Evolutionary conservation across 2,797 vertebrate species (phyloP), one percentile per base, ranked within the genome.

Genomic region (Thalassophryne amazonica): DNA sequence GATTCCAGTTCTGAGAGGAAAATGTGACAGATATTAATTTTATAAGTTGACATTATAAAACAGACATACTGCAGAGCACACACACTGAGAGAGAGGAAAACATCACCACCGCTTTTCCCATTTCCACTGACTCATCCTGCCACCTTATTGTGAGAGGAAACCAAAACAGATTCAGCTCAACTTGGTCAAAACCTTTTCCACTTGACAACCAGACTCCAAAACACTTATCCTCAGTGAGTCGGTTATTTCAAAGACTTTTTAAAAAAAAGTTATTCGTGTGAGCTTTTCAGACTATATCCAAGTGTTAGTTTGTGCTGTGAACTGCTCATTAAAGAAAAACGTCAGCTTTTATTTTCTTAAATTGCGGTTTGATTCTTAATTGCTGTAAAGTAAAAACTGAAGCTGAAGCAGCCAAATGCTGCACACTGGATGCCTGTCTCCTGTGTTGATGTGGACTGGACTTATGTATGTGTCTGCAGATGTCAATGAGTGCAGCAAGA

Each of bases 401-500:
- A 36, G 37, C 56, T 51, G n/a, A 28, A 31, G 27, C 24, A 28
- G 18, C 19, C 32, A 7, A 2, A 6, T 22, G 38, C 19, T 15
- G 33, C 23, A 40, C 47, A 34, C 38, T 48, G 12, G 51, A 34
- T 21, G 22, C 54, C n/a, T 16, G 74, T 65, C 65, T 74, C 63
- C 58, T 66, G 36, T 2, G 1, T 34, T 48, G 27, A 20, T 25
- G 38, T 52, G 50, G 16, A 72, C 43, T 39, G 15, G 50, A 14
- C 27, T 21, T 4, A 18, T 39, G 10, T 20, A 65, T 59, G 24
- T 62, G 11, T 73, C 74, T 73, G 56, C 80, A 99, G 97, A 99
- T 89, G 83, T 96, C 7, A 82, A 99, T 13, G 97, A 99, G 80
- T 99, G 97, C 78, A 57, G 41, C 58, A 78, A 25, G 0, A 64